Conservation (phyloP, 2,797 vertebrate genomes). For the Melanotaenia trifasciata region DNA sequence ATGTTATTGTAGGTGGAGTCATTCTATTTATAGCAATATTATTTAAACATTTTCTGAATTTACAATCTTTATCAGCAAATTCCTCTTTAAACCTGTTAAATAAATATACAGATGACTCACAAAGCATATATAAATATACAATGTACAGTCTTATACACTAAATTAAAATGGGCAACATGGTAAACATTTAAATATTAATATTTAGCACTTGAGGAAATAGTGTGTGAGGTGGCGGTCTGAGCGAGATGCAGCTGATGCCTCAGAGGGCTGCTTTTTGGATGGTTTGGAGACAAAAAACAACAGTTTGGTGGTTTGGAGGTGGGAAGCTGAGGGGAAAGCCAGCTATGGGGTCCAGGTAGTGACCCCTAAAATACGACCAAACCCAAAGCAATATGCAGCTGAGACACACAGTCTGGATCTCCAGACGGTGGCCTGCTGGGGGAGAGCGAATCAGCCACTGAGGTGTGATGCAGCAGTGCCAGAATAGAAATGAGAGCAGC, state of each 20-base stretch:
- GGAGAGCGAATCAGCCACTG: slow-evolving; percentile 37
- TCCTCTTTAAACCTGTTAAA: too few species aligned
- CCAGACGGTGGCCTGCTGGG: slow-evolving; percentile 15
- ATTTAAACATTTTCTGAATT: too few species aligned
- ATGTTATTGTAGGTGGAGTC: too few species aligned
- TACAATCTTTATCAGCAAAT: too few species aligned
- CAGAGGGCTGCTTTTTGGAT: slow-evolving; percentile 32
- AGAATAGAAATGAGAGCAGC: slow-evolving; percentile 58
- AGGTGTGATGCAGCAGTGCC: slow-evolving; percentile 45
- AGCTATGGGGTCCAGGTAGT: slow-evolving; percentile 51
- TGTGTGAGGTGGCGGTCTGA: slow-evolving; percentile 11
- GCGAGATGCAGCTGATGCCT: slow-evolving; percentile 41
- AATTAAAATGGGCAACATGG: not conserved
- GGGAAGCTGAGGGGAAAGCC: slow-evolving; percentile 30
- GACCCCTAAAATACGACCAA: slow-evolving; percentile 55
- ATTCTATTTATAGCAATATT: too few species aligned
- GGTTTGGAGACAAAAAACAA: not conserved
- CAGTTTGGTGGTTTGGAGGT: slow-evolving; percentile 53
- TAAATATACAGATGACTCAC: too few species aligned
- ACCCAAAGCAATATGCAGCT: slow-evolving; percentile 44
- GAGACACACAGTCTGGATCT: slow-evolving; percentile 26
- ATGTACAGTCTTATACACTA: not conserved
- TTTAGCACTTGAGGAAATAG: not conserved
- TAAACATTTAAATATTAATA: not conserved
- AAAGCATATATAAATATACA: too few species aligned